Evolutionary conservation across 1,140 invertebrate genomes (phyloP), one percentile per base, ranked within the genome.

Genomic region (Manduca sexta): DNA sequence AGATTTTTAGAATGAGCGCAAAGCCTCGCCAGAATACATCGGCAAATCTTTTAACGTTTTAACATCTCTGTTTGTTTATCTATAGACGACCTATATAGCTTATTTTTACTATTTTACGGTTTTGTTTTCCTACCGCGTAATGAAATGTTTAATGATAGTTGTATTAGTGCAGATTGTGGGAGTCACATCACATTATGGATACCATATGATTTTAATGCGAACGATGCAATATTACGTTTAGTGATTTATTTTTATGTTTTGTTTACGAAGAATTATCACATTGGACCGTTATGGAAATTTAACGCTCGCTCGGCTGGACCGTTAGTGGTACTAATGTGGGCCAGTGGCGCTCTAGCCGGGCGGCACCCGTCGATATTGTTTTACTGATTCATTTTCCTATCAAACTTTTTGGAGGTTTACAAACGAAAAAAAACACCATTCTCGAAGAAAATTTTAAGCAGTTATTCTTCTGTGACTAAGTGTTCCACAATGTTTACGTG

Each of bases 381-480:
- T 81, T 78, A 64, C 73, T 52, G 52, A 53, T 83, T 85, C 45
- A 60, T 67, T 85, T 83, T 85, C 79, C 79, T 80, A 83, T 85
- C 82, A 85, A 83, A 85, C 82, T 85, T 85, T 83, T 69, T 74
- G 54, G 82, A 83, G 82, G 79, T 82, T 85, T 82, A 80, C 78
- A 77, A 77, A 65, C 46, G 52, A 75, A 80, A n/a, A n/a, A 71
- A 75, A 67, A 79, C 70, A 80, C 56, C 75, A 59, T 70, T 79
- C 65, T 77, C 60, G 69, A 74, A 79, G 67, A 70, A 69, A 69
- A 73, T 76, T 74, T 62, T 49, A 61, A 65, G 64, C 49, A 60
- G 54, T 79, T 74, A 79, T 80, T 69, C 77, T 79, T 75, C 65
- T 70, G 80, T 69, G 76, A 64, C 76, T 61, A 56, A 71, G 67